phyloP scores from a whole-genome alignment of 2,113 vertebrate genomes.

The Microtus richardsoni region DNA sequence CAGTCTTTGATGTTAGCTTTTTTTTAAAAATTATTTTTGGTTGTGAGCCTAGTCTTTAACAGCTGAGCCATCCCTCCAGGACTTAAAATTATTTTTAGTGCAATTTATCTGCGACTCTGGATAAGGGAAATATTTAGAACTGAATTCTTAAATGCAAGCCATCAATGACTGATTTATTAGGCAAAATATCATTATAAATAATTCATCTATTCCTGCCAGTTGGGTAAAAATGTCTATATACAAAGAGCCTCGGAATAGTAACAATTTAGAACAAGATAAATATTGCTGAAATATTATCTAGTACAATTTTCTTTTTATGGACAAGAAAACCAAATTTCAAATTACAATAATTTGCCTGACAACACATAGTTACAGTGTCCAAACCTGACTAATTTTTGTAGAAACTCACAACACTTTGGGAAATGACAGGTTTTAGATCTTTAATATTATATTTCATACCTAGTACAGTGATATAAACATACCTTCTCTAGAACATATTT shows the following conservation, averaged over 20 bases:
- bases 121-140: neutral
- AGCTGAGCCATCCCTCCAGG: no score
- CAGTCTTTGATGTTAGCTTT: slow-evolving; percentile 15
- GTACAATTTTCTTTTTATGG: neutral
- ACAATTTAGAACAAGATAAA: slow-evolving; percentile 23
- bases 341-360: neutral
- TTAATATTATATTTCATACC: neutral
- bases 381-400: neutral
- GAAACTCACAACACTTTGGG: neutral
- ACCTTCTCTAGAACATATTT: neutral
- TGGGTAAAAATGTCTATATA: slow-evolving; percentile 4
- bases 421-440: neutral
- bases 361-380: neutral
- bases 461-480: neutral
- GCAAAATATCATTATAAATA: slow-evolving; percentile 47
- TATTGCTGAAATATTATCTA: neutral
- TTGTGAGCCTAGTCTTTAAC: no score
- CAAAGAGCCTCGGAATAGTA: neutral
- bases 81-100: neutral
- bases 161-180: slow-evolving; percentile 33
- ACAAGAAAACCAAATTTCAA: slow-evolving; percentile 25
- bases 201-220: neutral
- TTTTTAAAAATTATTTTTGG: no score
- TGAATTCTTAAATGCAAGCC: neutral
- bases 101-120: neutral